Evolutionary conservation across 2,113 vertebrate genomes (phyloP).

Genomic region (Acanthochromis polyacanthus): DNA sequence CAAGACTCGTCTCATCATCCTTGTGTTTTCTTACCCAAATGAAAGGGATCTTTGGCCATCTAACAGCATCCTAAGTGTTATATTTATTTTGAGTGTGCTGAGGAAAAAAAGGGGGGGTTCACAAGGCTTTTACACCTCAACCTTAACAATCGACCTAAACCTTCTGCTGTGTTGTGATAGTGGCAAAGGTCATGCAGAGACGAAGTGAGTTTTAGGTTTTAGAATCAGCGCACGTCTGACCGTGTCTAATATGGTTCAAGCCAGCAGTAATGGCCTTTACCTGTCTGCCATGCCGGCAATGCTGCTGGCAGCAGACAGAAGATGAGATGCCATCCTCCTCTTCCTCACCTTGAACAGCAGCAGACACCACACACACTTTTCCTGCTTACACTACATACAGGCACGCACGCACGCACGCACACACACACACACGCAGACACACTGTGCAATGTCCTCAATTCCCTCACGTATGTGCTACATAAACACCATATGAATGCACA

Average conservation of each 20-base stretch:
- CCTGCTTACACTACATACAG: too few relatives aligned
- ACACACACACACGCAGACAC: background rate
- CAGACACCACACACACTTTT: constrained; percentile 12
- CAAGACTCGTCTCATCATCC: background rate
- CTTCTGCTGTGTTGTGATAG: constrained; percentile 35
- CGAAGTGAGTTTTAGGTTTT: constrained; percentile 46
- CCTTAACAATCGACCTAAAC: constrained; percentile 48
- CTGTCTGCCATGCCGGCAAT: constrained; percentile 30
- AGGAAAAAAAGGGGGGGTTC: constrained; percentile 12
- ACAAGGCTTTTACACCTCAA: constrained; percentile 17
- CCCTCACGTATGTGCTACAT: too few relatives aligned
- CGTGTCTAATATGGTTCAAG: constrained; percentile 40
- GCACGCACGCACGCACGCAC: background rate
- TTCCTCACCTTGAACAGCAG: constrained; percentile 53
- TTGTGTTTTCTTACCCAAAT: background rate
- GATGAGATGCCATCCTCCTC: constrained; percentile 22
- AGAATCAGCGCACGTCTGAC: constrained; percentile 61
- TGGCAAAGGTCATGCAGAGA: constrained; percentile 60
- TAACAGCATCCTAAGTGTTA: accelerated
- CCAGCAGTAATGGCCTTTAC: constrained; percentile 58
- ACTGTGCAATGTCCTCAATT: too few relatives aligned
- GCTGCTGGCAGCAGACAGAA: constrained; percentile 2
- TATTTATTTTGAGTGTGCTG: background rate
- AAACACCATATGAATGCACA: too few relatives aligned
- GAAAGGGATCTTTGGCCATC: background rate